Percentiles rank a stretch among this genome's conserved stretches.
These are phyloP conservation scores for Heterodera carotae DNA, from an alignment of 1,140 invertebrate species.

Conservation along the genomic window DNA sequence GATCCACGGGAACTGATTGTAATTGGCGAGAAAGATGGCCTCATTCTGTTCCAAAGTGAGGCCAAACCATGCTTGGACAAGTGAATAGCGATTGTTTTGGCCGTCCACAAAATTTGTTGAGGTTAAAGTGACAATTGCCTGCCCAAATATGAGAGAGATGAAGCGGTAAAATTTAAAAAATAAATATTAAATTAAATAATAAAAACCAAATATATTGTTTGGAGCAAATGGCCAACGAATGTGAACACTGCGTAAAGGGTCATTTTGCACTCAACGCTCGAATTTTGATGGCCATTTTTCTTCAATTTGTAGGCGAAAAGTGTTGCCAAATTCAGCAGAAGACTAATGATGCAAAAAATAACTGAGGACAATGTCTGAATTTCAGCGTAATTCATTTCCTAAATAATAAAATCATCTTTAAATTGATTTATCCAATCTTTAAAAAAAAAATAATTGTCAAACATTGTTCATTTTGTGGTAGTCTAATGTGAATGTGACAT, in stretches of 20 bases:
- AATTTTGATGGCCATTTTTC: neutral
- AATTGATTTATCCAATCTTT: no score
- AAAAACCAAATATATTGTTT: neutral
- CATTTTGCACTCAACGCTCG: neutral
- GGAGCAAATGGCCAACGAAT: neutral
- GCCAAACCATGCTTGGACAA: neutral
- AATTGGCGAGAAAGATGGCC: neutral
- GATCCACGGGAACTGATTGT: slow-evolving; percentile 3
- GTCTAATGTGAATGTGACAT: slow-evolving; percentile 1
- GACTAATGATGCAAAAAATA: neutral
- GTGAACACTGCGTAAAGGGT: slow-evolving; percentile 3
- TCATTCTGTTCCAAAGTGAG: neutral
- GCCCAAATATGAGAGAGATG: no score
- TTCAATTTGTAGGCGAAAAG: slow-evolving; percentile 1
- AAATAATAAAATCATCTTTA: neutral
- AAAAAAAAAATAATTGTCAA: neutral
- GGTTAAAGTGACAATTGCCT: neutral
- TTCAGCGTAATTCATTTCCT: neutral
- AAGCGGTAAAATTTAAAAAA: neutral
- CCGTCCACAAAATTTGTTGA: neutral
- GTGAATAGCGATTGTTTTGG: neutral
- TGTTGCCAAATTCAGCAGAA: neutral
- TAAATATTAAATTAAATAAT: neutral
- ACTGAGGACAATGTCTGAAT: neutral
- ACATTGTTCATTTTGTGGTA: neutral